A percentile compares a stretch with the other conserved stretches of the same genome.
Conservation (phyloP, 2,888 invertebrate genomes). For the Limnephilus lunatus region DNA sequence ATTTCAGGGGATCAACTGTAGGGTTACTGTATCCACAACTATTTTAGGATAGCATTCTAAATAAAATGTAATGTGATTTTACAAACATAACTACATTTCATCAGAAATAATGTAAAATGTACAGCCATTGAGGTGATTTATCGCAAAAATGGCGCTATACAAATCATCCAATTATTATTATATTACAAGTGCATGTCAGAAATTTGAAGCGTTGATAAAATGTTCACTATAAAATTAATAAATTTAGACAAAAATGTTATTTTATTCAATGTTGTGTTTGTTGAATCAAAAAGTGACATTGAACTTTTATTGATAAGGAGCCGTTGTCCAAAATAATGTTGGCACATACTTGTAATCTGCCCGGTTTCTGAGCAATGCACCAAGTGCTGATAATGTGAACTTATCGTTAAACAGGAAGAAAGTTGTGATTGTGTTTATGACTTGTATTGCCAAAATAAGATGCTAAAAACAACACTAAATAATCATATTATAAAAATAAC, state of each 20-base stretch:
- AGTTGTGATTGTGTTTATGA: background rate
- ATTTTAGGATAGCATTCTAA: too few species aligned
- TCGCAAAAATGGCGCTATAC: too few species aligned
- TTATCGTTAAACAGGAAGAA: conserved; percentile 2
- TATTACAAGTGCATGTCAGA: too few species aligned
- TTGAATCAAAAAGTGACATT: conserved; percentile 43
- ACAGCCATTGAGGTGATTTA: too few species aligned
- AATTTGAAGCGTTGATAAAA: background rate
- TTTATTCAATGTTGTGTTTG: conserved; percentile 27
- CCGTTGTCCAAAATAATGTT: background rate
- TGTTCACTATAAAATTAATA: background rate
- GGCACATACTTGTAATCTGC: conserved; percentile 29
- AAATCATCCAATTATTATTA: too few species aligned
- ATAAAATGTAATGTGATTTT: too few species aligned
- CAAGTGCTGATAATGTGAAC: background rate
- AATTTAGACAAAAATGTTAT: conserved; percentile 5
- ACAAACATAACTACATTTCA: too few species aligned
- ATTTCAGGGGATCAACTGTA: too few species aligned
- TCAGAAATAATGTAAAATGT: too few species aligned
- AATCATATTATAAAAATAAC: background rate
- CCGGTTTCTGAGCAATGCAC: background rate
- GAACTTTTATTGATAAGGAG: conserved; percentile 44
- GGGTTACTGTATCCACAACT: too few species aligned
- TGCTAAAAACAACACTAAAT: background rate
- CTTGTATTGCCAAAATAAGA: background rate